phyloP scores from a whole-genome alignment of 2,888 invertebrate genomes.

The Scaptomyza tumidula region DNA sequence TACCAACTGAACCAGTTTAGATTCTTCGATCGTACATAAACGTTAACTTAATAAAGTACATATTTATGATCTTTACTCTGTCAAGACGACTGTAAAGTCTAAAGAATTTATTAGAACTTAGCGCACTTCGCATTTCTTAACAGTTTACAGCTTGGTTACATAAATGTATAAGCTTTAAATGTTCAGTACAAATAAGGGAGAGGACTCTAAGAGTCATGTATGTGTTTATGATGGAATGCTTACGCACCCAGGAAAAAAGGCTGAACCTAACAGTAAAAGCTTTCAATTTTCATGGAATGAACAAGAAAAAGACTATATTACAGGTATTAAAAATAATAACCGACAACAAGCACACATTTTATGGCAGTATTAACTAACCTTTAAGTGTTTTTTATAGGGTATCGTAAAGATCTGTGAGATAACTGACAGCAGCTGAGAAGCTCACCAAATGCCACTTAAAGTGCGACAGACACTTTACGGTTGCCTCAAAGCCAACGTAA shows the following conservation, averaged over 20 bases:
- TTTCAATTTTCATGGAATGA: no score
- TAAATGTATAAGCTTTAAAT: background rate
- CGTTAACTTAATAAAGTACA: background rate
- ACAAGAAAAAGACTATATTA: no score
- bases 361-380: constrained; percentile 3
- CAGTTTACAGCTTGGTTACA: background rate
- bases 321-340: background rate
- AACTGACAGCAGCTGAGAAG: constrained; percentile 58
- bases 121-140: background rate
- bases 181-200: background rate
- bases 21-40: background rate
- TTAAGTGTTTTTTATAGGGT: constrained; percentile 28
- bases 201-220: background rate
- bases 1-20: constrained; percentile 11
- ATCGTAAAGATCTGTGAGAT: constrained; percentile 34
- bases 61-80: constrained; percentile 1
- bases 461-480: constrained; percentile 47
- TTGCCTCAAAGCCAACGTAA: constrained; percentile 44
- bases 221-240: no score
- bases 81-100: background rate
- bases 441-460: constrained; percentile 64
- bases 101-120: background rate
- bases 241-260: background rate
- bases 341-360: background rate
- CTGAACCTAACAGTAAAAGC: background rate